These are phyloP conservation scores for Onychomys arenicola DNA, from an alignment of 2,797 vertebrate species.

Conservation along the genomic window DNA sequence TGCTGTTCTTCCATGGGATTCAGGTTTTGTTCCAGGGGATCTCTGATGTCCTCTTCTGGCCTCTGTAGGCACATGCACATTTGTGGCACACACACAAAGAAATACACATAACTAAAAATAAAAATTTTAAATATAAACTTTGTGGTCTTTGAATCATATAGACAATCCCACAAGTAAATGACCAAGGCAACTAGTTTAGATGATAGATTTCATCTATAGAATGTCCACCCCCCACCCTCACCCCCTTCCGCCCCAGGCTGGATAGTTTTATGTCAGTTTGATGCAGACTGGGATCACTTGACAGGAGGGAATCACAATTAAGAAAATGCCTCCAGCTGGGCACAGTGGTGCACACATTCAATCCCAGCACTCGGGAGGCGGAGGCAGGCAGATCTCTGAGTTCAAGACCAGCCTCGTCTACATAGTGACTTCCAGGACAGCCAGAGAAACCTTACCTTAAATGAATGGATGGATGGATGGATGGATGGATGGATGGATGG, in stretches of 20 bases:
- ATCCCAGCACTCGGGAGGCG: not conserved
- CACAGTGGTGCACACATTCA: not conserved
- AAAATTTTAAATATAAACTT: not conserved
- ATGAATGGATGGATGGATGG: too few species aligned
- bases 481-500: too few species aligned
- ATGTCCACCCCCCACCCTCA: not conserved
- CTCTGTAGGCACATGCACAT: not conserved
- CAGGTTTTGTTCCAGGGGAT: not conserved
- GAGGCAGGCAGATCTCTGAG: not conserved
- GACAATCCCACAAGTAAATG: not conserved
- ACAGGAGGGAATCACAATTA: not conserved
- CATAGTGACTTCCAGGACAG: not conserved
- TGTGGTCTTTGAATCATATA: not conserved
- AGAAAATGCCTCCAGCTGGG: not conserved
- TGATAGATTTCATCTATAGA: not conserved
- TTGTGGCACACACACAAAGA: not conserved
- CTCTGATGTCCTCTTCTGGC: not conserved
- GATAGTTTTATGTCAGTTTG: not conserved
- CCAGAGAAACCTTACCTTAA: not conserved
- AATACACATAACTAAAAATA: not conserved
- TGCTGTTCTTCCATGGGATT: not conserved
- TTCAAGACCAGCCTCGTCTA: not conserved
- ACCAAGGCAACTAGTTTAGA: not conserved
- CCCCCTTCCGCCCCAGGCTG: not conserved
- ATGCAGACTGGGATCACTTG: not conserved